Percentiles rank a stretch among this genome's conserved stretches.
phyloP scores from a whole-genome alignment of 2,888 invertebrate genomes.

The Amiota minor region DNA sequence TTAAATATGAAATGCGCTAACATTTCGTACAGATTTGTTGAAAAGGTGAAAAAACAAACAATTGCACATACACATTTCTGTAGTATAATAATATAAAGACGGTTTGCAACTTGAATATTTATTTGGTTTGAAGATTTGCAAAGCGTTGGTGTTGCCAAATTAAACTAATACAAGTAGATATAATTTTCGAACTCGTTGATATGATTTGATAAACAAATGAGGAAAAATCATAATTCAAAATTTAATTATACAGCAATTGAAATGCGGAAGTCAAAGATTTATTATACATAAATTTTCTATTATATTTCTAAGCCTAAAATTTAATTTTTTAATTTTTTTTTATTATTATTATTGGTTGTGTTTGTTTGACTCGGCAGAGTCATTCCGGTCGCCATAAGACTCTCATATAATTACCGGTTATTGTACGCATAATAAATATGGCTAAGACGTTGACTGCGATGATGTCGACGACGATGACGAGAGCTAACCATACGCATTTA shows the following conservation, averaged over 20 bases:
- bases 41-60: not conserved
- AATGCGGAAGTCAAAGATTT: slow-evolving; percentile 62
- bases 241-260: slow-evolving; percentile 45
- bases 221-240: slow-evolving; percentile 6
- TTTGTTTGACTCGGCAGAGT: slow-evolving; percentile 52
- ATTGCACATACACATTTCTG: not conserved
- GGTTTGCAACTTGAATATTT: slow-evolving; percentile 53
- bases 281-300: slow-evolving; percentile 37
- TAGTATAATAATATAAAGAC: not conserved
- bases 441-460: slow-evolving; percentile 34
- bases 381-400: slow-evolving; percentile 41
- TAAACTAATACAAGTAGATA: no score
- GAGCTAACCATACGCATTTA: slow-evolving; percentile 58
- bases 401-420: slow-evolving; percentile 47
- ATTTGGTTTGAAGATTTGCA: slow-evolving; percentile 19
- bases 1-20: not conserved
- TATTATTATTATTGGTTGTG: slow-evolving; percentile 40
- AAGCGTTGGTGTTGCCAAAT: no score
- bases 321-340: slow-evolving; percentile 46
- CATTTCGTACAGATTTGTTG: slow-evolving; percentile 22
- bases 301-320: not conserved
- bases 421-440: slow-evolving; percentile 53
- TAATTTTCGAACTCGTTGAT: no score
- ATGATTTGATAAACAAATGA: not conserved
- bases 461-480: slow-evolving; percentile 40